Evolutionary conservation across 2,797 vertebrate genomes (phyloP), one percentile per base, ranked within the genome.

Genomic region (Microcaecilia unicolor): DNA sequence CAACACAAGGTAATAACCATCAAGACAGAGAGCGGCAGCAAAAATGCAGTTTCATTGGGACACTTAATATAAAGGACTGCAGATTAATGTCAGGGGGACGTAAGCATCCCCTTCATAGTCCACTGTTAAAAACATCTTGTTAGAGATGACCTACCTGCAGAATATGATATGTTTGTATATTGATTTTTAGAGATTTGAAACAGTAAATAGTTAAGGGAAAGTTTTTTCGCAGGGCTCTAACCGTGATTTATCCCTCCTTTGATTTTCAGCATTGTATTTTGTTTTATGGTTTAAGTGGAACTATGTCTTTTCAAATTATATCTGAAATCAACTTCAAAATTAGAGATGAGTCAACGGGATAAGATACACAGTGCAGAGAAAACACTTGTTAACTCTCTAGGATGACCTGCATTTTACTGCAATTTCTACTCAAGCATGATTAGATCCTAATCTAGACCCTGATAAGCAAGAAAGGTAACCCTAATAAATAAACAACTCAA

Each of bases 111-210:
- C 64, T 74, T 66, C 72, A 73, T 62, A 73, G 68, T 54, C 64
- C 61, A 53, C 48, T 64, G 58, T 68, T 81, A 61, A 66, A 74
- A 75, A 66, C 42, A 68, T 39, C 51, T 39, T 0, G 9, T 17
- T 63, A 69, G 41, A 64, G 59, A 54, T 47, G 51, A 76, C 67
- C 63, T 75, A 40, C 58, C 67, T 72, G 72, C 54, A 67, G 54
- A 74, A 70, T 67, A 59, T n/a, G n/a, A n/a, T 66, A 72, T 61
- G 61, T 63, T 65, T 70, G 58, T 48, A 22, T 76, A 80, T 78
- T 72, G 74, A 83, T 78, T 82, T 79, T 68, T 57, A 48, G 51
- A 70, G 72, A 58, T 74, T 67, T 65, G 70, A 61, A 79, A 76
- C 67, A 80, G 80, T 57, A 76, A 81, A 78, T 67, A 69, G 52